phyloP scores from a whole-genome alignment of 2,113 vertebrate genomes.

The Calidris pygmaea region DNA sequence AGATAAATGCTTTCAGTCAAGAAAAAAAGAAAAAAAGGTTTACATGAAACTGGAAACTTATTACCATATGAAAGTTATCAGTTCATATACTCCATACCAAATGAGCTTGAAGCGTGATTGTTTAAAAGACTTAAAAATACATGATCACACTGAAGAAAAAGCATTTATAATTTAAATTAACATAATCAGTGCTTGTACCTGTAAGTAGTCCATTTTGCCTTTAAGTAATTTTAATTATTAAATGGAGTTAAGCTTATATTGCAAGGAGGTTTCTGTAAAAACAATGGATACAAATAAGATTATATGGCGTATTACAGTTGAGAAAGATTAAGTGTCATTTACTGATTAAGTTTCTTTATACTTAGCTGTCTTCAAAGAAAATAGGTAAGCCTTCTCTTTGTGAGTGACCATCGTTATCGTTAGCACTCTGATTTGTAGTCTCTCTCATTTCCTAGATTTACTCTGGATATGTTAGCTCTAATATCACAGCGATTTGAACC shows the following conservation, averaged over 20 bases:
- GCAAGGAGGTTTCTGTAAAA: slow-evolving; percentile 38
- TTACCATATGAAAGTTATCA: slow-evolving; percentile 53
- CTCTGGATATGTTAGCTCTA: neutral
- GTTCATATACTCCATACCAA: slow-evolving; percentile 18
- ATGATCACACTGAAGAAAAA: slow-evolving; percentile 48
- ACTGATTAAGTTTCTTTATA: slow-evolving; percentile 7
- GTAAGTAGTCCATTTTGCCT: slow-evolving; percentile 71
- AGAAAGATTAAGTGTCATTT: slow-evolving; percentile 15
- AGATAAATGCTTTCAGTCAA: slow-evolving; percentile 31
- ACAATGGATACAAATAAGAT: slow-evolving; percentile 46
- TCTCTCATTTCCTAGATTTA: neutral
- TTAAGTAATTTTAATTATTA: slow-evolving; percentile 72
- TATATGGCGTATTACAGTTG: neutral
- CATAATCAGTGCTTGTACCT: slow-evolving; percentile 69
- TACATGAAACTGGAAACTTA: slow-evolving; percentile 45
- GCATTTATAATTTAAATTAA: slow-evolving; percentile 75
- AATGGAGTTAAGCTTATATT: slow-evolving; percentile 44
- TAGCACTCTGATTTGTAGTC: neutral
- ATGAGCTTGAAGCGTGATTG: slow-evolving; percentile 47
- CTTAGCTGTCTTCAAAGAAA: neutral
- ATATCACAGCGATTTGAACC: neutral
- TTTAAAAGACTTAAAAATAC: slow-evolving; percentile 69
- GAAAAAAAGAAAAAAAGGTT: neutral
- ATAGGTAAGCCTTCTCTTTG: neutral
- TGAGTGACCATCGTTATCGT: neutral